Base-by-base conservation (phyloP, 2,113 vertebrate species). In the Peromyscus leucopus region DNA sequence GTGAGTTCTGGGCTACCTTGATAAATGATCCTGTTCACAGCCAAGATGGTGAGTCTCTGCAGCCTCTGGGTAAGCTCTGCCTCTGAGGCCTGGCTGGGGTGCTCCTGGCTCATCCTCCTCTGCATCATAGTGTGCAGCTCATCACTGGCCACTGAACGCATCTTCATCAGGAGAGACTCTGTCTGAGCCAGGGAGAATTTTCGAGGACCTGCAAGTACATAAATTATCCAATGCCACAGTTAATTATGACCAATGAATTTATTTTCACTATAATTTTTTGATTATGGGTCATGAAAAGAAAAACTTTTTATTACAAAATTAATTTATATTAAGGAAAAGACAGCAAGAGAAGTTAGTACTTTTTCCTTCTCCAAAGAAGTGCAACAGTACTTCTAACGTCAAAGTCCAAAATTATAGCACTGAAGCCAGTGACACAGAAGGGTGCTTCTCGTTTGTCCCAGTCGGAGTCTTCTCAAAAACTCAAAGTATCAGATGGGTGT, bases 51-150 rank as follows among this genome's bases (percentile, higher is more conserved):
- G 17, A 99, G 99, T 92, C 99, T 99, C 98, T 99, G 99, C 91
- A 99, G 98, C 48, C 99, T 98, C 91, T 99, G 99, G 0, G 99
- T 98, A 48, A 99, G 99, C 97, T 99, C 99, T 0, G 99, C 96
- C 95, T 99, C 99, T 5, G 99, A 99, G 48, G 99, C 99, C 92
- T 99, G 98, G 80, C 99, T 97, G 0, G 99, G 99, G 98, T 99
- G 99, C 98, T 99, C 99, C 97, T 99, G 99, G 98, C 99, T 99
- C 99, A 99, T 99, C 95, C 99, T 99, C 69, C 99, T 98, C 89
- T 99, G 99, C 99, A 99, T 99, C 99, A 99, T 99, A 96, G 99
- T 98, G 67, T 99, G 98, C 63, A 99, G 99, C 94, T 99, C 99
- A 51, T 99, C 99, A 26, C 99, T 99, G 86, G 99, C 99, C 90